Conservation (phyloP, 2,888 invertebrate species). For the Drosophila greeni region DNA sequence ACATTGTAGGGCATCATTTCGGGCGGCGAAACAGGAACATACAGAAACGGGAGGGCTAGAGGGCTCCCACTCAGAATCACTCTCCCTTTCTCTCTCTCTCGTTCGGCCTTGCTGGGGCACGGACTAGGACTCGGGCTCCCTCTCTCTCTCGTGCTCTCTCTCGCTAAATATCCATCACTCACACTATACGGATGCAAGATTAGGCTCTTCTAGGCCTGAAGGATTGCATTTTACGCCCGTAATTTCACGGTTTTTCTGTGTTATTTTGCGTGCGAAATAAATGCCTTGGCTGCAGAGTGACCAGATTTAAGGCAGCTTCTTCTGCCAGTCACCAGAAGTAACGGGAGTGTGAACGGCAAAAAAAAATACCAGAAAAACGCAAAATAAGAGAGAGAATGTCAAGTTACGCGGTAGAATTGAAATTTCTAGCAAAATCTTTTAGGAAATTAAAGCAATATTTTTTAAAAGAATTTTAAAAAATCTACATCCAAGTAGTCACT, state of each 20-base stretch:
- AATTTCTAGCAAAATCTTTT: background rate
- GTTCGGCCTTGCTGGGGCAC: background rate
- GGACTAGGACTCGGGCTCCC: constrained; percentile 6
- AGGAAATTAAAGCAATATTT: no score
- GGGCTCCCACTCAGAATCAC: background rate
- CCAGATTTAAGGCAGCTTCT: background rate
- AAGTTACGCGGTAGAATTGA: background rate
- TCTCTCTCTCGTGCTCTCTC: constrained; percentile 10
- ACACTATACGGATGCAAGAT: background rate
- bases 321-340: background rate
- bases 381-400: background rate
- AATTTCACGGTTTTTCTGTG: constrained; percentile 12
- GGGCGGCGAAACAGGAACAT: constrained; percentile 7
- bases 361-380: background rate
- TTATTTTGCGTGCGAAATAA: constrained; percentile 28
- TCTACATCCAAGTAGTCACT: background rate
- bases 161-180: constrained; percentile 11
- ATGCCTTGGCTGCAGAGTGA: constrained; percentile 19
- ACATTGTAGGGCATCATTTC: constrained; percentile 63
- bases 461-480: background rate
- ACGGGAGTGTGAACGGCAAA: background rate
- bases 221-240: constrained; percentile 10
- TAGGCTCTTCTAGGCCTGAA: constrained; percentile 3
- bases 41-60: background rate
- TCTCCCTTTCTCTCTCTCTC: constrained; percentile 15